Base-by-base conservation (phyloP, 1,140 invertebrate genomes). In the Ostrea denselamellosa region DNA sequence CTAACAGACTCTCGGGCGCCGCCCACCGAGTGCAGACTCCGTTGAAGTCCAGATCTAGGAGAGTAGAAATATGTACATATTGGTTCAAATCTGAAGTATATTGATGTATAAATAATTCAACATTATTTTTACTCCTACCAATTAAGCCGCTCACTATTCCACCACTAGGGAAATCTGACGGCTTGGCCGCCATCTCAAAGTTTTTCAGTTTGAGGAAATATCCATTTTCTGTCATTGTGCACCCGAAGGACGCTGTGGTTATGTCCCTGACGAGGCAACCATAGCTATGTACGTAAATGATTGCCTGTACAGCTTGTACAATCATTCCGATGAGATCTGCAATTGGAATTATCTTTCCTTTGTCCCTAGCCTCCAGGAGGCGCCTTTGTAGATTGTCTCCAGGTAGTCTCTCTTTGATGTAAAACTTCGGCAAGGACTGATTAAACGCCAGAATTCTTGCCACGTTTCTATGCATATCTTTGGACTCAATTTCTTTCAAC, bases 371-470 rank as follows among this genome's bases (percentile, higher is more conserved):
- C 65, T 68, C 65, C 65, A 68, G 65, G 22, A 68, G 65, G 7
- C 65, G 65, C 10, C 65, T 68, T 25, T 68, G 65, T 22, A 68
- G 25, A n/a, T 68, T 68, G 65, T 68, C 65, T 9, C 65, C 65
- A 25, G 65, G 65, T n/a, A 68, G n/a, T 25, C 65, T 68, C 65
- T 68, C 65, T 68, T 68, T 68, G 22, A 68, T 68, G 22, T 68
- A 68, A 68, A 68, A 68, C 65, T 25, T 68, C 10, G 65, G 65
- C 8, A 68, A 25, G n/a, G 22, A 22, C 22, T 68, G 65, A n/a
- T 68, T 68, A n/a, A 68, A 68, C n/a, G 22, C 65, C 9, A 68
- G 65, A 68, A 68, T n/a, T n/a, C 65, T 68, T 4, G 65, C 65
- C 22, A 68, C 65, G 10, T 68, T 68, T 68, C n/a, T 68, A n/a